Evolutionary conservation across 2,797 vertebrate species (phyloP).

Genomic region (Alfaro cultratus): DNA sequence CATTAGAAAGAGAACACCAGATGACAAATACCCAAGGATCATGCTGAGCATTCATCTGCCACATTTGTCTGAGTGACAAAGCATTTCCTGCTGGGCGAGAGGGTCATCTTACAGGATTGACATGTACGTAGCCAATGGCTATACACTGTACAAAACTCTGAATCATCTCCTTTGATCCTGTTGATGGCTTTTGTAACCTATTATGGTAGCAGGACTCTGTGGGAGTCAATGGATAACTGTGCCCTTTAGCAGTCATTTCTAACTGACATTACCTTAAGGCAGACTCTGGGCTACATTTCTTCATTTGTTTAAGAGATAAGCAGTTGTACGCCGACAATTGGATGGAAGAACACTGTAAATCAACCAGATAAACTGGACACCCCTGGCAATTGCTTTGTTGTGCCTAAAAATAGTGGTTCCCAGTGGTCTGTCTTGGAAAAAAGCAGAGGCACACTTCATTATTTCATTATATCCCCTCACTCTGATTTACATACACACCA

Average conservation of each 20-base stretch:
- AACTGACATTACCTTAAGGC: constrained; percentile 58
- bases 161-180: constrained; percentile 41
- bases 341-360: constrained; percentile 64
- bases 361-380: constrained; percentile 73
- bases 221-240: too few relatives aligned
- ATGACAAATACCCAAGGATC: constrained; percentile 72
- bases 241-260: too few relatives aligned
- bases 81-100: constrained; percentile 58
- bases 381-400: constrained; percentile 78
- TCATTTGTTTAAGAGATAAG: constrained; percentile 58
- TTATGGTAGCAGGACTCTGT: too few relatives aligned
- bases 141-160: constrained; percentile 25
- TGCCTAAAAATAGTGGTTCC: constrained; percentile 77
- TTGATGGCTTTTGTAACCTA: constrained; percentile 35
- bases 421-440: constrained; percentile 59
- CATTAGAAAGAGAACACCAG: constrained; percentile 75
- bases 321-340: constrained; percentile 54
- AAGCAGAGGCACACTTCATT: constrained; percentile 62
- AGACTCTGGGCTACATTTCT: constrained; percentile 49
- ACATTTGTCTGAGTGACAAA: constrained; percentile 71
- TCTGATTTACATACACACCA: constrained; percentile 72
- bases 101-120: constrained; percentile 64
- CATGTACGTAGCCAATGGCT: constrained; percentile 28
- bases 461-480: constrained; percentile 69
- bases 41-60: constrained; percentile 75